These are phyloP conservation scores for Sinodicranocentrus sp. DNA, from an alignment of 2,888 invertebrate species.

Conservation along the genomic window DNA sequence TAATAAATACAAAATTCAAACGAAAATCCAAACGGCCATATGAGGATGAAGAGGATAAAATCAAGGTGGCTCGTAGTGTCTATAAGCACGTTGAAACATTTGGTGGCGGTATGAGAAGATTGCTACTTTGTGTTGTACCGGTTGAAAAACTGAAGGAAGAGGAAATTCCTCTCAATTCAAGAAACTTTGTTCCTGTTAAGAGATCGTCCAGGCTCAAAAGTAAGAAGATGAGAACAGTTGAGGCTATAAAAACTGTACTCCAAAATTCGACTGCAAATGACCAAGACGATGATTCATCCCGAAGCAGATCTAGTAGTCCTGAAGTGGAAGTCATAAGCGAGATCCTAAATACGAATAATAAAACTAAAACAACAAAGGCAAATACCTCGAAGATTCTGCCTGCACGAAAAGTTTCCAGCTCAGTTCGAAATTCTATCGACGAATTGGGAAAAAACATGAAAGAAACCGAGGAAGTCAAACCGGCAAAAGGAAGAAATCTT, in stretches of 20 bases:
- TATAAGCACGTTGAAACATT: neutral
- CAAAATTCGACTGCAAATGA: neutral
- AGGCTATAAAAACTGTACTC: neutral
- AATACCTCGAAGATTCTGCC: too few species aligned
- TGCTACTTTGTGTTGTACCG: neutral
- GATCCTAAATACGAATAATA: neutral
- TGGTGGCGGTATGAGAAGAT: neutral
- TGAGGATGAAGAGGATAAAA: constrained; percentile 33
- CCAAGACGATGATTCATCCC: constrained; percentile 14
- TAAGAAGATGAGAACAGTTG: constrained; percentile 12
- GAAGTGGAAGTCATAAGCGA: constrained; percentile 18
- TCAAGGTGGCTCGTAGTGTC: constrained; percentile 35
- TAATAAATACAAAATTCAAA: constrained; percentile 27
- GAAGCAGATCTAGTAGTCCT: constrained; percentile 19
- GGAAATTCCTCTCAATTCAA: constrained; percentile 10
- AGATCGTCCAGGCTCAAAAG: constrained; percentile 33
- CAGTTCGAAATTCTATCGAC: too few species aligned
- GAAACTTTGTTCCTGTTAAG: constrained; percentile 8
- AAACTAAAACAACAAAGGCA: neutral
- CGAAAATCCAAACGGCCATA: constrained; percentile 18
- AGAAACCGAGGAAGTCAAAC: too few species aligned
- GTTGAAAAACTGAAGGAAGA: neutral
- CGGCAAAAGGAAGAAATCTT: too few species aligned
- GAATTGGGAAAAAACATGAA: too few species aligned
- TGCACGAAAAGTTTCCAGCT: too few species aligned